Evolutionary conservation across 35 echinoderm and acorn worm species (phyloP).

Genomic region (Lytechinus variegatus): DNA sequence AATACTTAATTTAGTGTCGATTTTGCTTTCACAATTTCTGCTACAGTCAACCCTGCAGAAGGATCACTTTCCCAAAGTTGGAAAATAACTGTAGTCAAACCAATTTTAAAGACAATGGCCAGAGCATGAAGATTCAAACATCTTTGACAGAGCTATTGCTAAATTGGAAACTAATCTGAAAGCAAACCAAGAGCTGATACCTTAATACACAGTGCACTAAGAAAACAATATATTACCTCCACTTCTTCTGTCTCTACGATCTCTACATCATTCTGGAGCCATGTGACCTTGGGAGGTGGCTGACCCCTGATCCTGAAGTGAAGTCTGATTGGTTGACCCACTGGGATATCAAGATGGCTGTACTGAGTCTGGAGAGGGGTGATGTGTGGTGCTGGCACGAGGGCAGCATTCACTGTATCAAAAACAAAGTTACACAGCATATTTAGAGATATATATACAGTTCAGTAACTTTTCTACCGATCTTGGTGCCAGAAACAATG

Average conservation of each 20-base stretch:
- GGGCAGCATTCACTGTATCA: slow-evolving; percentile 46
- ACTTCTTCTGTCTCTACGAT: slow-evolving; percentile 75
- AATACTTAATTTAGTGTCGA: no score
- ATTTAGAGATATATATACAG: not conserved
- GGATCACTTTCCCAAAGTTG: no score
- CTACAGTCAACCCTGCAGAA: no score
- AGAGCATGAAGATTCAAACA: no score
- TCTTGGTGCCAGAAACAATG: not conserved
- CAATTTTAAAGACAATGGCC: no score
- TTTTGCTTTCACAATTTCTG: no score
- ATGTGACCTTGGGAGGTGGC: slow-evolving; percentile 76
- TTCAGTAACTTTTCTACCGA: not conserved
- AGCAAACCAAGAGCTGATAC: not conserved
- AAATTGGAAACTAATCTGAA: not conserved
- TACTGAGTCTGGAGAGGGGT: slow-evolving; percentile 19
- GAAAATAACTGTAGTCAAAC: no score
- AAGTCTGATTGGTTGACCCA: slow-evolving; percentile 72
- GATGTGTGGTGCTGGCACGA: slow-evolving; percentile 60
- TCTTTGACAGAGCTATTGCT: no score
- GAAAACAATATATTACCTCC: slow-evolving; percentile 54
- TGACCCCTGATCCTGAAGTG: slow-evolving; percentile 73
- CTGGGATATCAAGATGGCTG: slow-evolving; percentile 62
- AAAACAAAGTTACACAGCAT: not conserved
- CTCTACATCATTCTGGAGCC: slow-evolving; percentile 77
- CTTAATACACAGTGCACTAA: not conserved